Evolutionary conservation across 2,797 vertebrate species (phyloP).

Genomic region (Philypnodon macrostomus): DNA sequence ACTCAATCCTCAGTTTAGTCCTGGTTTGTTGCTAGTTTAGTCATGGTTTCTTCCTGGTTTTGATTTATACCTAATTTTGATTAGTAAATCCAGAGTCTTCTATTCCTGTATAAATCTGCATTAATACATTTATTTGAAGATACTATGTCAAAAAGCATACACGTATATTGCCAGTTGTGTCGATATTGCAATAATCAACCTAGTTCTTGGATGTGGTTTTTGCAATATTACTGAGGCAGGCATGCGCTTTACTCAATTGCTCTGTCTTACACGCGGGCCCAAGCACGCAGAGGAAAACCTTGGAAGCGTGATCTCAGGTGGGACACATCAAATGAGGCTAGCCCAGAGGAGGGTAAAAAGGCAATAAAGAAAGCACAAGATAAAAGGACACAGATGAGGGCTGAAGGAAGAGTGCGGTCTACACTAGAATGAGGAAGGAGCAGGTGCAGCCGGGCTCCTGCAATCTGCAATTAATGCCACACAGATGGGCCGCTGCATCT

Average conservation of each 20-base stretch:
- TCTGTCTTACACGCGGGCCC: slow-evolving; percentile 15
- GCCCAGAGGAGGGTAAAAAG: slow-evolving; percentile 21
- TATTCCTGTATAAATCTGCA: too few species aligned
- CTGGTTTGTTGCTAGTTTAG: too few species aligned
- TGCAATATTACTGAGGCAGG: too few species aligned
- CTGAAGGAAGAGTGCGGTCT: slow-evolving; percentile 8
- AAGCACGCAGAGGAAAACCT: slow-evolving; percentile 15
- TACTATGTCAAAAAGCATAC: too few species aligned
- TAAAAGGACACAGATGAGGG: slow-evolving; percentile 14
- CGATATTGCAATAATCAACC: too few species aligned
- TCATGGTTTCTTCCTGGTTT: too few species aligned
- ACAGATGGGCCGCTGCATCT: slow-evolving; percentile 33
- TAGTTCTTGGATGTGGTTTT: too few species aligned
- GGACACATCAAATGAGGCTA: slow-evolving; percentile 21
- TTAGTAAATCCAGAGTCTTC: too few species aligned
- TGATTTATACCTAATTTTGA: too few species aligned
- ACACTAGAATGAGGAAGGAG: slow-evolving; percentile 19
- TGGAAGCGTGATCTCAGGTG: slow-evolving; percentile 26
- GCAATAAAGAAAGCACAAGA: slow-evolving; percentile 17
- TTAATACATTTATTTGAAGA: too few species aligned
- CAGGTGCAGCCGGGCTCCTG: slow-evolving; percentile 35
- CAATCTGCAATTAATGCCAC: slow-evolving; percentile 29
- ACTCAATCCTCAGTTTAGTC: too few species aligned
- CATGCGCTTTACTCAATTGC: slow-evolving; percentile 33
- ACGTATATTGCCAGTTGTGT: too few species aligned